Evolutionary conservation across 2,113 vertebrate species (phyloP).

Genomic region (Aegithalos caudatus): DNA sequence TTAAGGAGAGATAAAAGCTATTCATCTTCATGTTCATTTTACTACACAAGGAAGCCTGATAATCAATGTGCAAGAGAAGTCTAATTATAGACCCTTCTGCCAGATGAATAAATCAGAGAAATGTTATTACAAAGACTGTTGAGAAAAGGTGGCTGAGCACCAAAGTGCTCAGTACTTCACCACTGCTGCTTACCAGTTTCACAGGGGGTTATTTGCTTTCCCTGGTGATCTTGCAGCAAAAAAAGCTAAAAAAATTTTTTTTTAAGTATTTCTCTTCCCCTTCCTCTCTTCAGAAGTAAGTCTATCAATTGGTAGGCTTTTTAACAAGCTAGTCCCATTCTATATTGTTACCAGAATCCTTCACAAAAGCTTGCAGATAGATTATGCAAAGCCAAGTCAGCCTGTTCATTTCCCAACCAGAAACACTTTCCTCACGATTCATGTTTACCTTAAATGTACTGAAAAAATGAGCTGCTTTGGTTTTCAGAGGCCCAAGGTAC

Average conservation of each 20-base stretch:
- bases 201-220: neutral
- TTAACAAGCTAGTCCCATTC: neutral
- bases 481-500: constrained; percentile 96
- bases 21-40: constrained; percentile 30
- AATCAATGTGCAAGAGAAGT: neutral
- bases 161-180: neutral
- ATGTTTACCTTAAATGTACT: constrained; percentile 82
- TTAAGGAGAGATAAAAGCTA: constrained; percentile 16
- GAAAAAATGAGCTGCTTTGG: constrained; percentile 90
- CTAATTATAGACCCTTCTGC: constrained; percentile 24
- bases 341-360: neutral
- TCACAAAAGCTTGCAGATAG: neutral
- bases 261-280: neutral
- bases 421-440: neutral
- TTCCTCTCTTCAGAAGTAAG: neutral
- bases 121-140: neutral
- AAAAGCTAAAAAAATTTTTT: neutral
- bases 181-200: neutral
- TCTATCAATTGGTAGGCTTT: neutral
- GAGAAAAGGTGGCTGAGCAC: neutral
- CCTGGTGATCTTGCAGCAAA: neutral
- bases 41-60: neutral
- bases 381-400: neutral
- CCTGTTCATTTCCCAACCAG: neutral
- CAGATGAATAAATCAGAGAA: constrained; percentile 34